phyloP scores from a whole-genome alignment of 2,888 invertebrate genomes.

The Lymantria dispar region DNA sequence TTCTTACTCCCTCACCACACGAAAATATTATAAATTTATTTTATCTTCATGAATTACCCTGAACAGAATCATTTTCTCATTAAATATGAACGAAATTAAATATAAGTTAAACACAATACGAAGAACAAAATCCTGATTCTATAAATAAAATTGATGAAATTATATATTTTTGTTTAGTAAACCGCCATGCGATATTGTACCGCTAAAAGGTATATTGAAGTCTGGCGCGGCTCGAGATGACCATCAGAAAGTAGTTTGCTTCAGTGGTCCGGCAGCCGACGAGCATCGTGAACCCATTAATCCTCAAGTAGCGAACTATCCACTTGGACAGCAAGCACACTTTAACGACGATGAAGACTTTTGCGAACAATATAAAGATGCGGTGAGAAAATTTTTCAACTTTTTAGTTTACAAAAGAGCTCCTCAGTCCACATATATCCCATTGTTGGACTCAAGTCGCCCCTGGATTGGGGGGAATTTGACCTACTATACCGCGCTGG shows the following conservation, averaged over 20 bases:
- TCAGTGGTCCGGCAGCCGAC: constrained; percentile 65
- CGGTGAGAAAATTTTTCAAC: constrained; percentile 37
- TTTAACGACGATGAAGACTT: constrained; percentile 57
- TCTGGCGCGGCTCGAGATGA: constrained; percentile 65
- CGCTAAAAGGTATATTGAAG: constrained; percentile 71
- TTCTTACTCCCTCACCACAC: too few species aligned
- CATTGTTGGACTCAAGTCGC: too few species aligned
- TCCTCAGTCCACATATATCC: too few species aligned
- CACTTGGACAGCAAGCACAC: constrained; percentile 60
- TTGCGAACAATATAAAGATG: constrained; percentile 56
- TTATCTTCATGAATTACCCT: too few species aligned
- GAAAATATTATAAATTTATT: too few species aligned
- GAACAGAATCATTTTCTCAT: too few species aligned
- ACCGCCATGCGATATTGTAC: constrained; percentile 58
- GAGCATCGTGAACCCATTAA: constrained; percentile 41
- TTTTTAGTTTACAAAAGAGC: too few species aligned
- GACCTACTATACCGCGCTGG: too few species aligned
- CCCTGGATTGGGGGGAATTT: too few species aligned
- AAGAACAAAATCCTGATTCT: background rate
- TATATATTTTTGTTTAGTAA: constrained; percentile 41
- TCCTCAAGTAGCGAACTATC: constrained; percentile 31
- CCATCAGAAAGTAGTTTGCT: constrained; percentile 76
- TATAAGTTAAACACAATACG: background rate
- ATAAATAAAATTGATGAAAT: background rate
- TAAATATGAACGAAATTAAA: too few species aligned